Conservation (phyloP, 2,113 vertebrate species). For the Melanotaenia duboulayi region DNA sequence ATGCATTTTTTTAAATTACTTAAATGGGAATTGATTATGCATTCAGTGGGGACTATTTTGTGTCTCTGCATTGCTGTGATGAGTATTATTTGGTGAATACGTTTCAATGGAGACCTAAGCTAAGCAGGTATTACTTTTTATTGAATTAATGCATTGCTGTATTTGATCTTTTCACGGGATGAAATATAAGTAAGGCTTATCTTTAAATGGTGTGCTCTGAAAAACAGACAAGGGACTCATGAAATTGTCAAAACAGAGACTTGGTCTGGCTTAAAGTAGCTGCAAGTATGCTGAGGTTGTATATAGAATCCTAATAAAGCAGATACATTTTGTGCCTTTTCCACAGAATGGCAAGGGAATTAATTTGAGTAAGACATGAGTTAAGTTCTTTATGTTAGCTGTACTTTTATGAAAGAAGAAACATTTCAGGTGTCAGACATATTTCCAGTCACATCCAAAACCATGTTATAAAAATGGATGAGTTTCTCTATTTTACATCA, state of each 20-base stretch:
- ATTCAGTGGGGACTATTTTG: too few species aligned
- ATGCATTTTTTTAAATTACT: neutral
- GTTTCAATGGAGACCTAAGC: too few species aligned
- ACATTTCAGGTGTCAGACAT: slow-evolving; percentile 19
- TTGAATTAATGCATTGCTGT: too few species aligned
- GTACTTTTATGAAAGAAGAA: slow-evolving; percentile 38
- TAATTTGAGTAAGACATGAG: slow-evolving; percentile 19
- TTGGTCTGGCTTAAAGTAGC: neutral
- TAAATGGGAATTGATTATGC: neutral
- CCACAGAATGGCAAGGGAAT: slow-evolving; percentile 26
- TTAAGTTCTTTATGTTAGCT: slow-evolving; percentile 33
- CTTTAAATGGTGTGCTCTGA: neutral
- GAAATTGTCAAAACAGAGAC: neutral
- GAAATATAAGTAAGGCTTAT: too few species aligned
- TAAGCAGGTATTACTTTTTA: too few species aligned
- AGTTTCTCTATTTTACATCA: slow-evolving; percentile 27
- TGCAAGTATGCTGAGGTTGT: neutral
- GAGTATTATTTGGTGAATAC: too few species aligned
- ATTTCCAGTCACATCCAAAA: slow-evolving; percentile 53
- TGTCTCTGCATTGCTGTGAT: neutral
- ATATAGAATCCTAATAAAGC: slow-evolving; percentile 24
- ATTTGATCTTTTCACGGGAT: too few species aligned
- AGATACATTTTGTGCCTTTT: slow-evolving; percentile 30
- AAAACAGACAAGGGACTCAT: neutral
- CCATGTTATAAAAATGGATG: slow-evolving; percentile 31